phyloP scores from a whole-genome alignment of 2,888 invertebrate species.

The Microchrysa polita region DNA sequence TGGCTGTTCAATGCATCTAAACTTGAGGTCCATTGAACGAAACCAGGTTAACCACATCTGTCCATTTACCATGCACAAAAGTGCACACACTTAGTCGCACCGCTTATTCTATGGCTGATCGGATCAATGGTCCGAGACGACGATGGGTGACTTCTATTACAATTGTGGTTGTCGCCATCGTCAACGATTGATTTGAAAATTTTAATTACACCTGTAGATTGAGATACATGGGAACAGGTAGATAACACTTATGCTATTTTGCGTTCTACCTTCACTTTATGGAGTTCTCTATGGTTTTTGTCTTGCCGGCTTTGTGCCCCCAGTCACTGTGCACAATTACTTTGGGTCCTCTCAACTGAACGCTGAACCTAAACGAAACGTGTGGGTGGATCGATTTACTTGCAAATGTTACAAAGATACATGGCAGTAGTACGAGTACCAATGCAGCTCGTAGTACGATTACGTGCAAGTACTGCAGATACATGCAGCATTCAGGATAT shows the following conservation, averaged over 20 bases:
- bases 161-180: conserved; percentile 15
- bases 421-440: no score
- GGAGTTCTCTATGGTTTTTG: not conserved
- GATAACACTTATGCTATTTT: not conserved
- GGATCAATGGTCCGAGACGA: conserved; percentile 32
- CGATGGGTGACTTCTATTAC: conserved; percentile 1
- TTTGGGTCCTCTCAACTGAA: conserved; percentile 6
- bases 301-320: not conserved
- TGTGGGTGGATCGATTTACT: conserved; percentile 46
- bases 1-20: no score
- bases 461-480: conserved; percentile 1
- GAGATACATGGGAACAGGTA: conserved; percentile 22
- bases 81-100: no score
- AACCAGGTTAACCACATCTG: no score
- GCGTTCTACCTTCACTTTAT: not conserved
- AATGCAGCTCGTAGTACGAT: not conserved
- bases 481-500: conserved; percentile 26
- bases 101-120: conserved; percentile 11
- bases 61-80: no score
- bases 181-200: conserved; percentile 43
- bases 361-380: not conserved
- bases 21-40: no score
- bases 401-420: conserved; percentile 22
- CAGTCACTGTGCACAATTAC: not conserved
- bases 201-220: conserved; percentile 47